Evolutionary conservation across 1,140 invertebrate genomes (phyloP).

Genomic region (Scaptomyza pallida): DNA sequence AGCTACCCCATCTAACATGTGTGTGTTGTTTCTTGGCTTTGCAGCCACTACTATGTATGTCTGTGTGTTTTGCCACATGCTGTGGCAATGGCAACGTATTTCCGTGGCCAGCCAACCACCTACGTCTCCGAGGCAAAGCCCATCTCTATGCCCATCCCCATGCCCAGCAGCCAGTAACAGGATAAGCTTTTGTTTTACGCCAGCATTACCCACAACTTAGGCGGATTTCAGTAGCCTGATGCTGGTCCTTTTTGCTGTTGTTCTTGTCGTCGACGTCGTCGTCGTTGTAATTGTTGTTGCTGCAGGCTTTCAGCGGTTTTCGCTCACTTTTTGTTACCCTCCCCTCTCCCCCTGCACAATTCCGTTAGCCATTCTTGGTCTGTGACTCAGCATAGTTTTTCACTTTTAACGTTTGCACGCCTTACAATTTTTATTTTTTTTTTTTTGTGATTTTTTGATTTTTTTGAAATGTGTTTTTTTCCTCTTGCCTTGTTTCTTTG

Average conservation of each 20-base stretch:
- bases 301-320: conserved; percentile 71
- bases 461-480: conserved; percentile 30
- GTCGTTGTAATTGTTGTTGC: conserved; percentile 21
- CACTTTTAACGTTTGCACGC: conserved; percentile 67
- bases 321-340: conserved; percentile 49
- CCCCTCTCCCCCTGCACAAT: neutral
- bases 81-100: conserved; percentile 74
- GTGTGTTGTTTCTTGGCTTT: conserved; percentile 46
- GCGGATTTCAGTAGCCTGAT: conserved; percentile 64
- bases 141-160: no score
- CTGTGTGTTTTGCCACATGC: conserved; percentile 62
- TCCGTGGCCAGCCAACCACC: conserved; percentile 57
- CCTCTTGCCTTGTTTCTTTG: conserved; percentile 16
- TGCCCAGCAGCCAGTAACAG: conserved; percentile 58
- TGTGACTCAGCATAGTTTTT: conserved; percentile 75
- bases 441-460: conserved; percentile 14
- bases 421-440: conserved; percentile 29
- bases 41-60: conserved; percentile 10
- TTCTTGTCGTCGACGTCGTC: conserved; percentile 36
- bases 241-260: conserved; percentile 15
- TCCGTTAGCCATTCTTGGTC: conserved; percentile 16
- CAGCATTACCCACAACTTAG: conserved; percentile 79
- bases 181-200: conserved; percentile 83
- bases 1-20: neutral
- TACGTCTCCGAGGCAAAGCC: conserved; percentile 8